These are phyloP conservation scores for Aspidiotus rigidus DNA, from an alignment of 2,888 invertebrate species.

Conservation along the genomic window DNA sequence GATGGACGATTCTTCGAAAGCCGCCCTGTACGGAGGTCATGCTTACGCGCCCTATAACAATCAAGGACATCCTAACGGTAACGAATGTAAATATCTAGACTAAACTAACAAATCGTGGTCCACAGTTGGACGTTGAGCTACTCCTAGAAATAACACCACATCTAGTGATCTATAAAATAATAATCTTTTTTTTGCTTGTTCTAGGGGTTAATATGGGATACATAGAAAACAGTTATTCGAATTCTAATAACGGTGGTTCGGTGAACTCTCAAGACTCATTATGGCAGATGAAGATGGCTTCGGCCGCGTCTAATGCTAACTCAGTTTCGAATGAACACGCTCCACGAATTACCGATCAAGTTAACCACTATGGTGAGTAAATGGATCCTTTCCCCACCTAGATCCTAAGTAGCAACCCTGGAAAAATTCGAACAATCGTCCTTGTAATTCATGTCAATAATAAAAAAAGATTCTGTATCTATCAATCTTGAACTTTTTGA, in stretches of 20 bases:
- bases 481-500: no score
- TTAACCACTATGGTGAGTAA: conserved; percentile 39
- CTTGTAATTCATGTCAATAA: no score
- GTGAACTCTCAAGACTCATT: conserved; percentile 89
- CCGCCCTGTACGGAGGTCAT: conserved; percentile 44
- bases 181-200: conserved; percentile 36
- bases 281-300: conserved; percentile 88
- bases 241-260: conserved; percentile 89
- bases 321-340: conserved; percentile 30
- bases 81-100: conserved; percentile 23
- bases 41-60: conserved; percentile 29
- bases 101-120: neutral
- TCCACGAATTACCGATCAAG: conserved; percentile 38
- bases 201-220: conserved; percentile 83
- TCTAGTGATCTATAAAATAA: no score
- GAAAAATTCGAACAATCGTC: no score
- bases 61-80: conserved; percentile 22
- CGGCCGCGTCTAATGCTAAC: conserved; percentile 43
- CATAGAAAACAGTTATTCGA: conserved; percentile 84
- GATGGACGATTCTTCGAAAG: conserved; percentile 68
- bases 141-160: no score
- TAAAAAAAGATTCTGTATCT: no score
- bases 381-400: neutral
- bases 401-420: no score
- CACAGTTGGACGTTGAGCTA: no score